Conservation (phyloP, 1,140 invertebrate genomes). For the Diorhabda elongata region DNA sequence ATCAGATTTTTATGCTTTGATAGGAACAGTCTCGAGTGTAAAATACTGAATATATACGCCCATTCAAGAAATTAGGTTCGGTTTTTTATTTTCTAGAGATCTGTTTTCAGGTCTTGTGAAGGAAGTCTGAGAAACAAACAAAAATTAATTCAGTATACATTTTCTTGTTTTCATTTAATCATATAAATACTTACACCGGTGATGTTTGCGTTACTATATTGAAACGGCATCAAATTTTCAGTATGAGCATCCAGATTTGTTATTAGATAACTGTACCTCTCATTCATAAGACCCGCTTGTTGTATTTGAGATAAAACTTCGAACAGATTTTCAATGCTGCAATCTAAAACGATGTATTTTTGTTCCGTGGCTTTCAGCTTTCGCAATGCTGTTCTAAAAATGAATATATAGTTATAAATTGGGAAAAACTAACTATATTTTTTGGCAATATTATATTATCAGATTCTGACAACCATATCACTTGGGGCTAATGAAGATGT, state of each 20-base stretch:
- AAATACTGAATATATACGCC: too few species aligned
- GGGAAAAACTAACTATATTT: too few species aligned
- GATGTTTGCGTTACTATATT: constrained; percentile 80
- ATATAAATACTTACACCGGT: constrained; percentile 54
- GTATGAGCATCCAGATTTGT: constrained; percentile 79
- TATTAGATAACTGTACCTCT: constrained; percentile 71
- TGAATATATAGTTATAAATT: neutral
- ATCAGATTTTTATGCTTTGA: too few species aligned
- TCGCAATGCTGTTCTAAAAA: constrained; percentile 26
- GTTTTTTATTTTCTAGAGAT: too few species aligned
- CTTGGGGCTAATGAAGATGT: too few species aligned
- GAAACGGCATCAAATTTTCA: constrained; percentile 75
- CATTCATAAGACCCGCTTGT: constrained; percentile 80
- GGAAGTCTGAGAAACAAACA: too few species aligned
- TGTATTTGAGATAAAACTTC: constrained; percentile 56
- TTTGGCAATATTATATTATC: too few species aligned
- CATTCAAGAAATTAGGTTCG: too few species aligned
- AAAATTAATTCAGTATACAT: too few species aligned
- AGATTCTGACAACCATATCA: too few species aligned
- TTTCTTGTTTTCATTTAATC: neutral
- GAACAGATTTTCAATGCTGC: constrained; percentile 34
- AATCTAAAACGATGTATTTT: constrained; percentile 39
- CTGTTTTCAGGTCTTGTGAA: too few species aligned
- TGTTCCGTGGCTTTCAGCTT: constrained; percentile 35
- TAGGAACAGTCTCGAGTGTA: too few species aligned